phyloP scores from a whole-genome alignment of 2,113 vertebrate species.

The Pseudolaguvia tuberculata region DNA sequence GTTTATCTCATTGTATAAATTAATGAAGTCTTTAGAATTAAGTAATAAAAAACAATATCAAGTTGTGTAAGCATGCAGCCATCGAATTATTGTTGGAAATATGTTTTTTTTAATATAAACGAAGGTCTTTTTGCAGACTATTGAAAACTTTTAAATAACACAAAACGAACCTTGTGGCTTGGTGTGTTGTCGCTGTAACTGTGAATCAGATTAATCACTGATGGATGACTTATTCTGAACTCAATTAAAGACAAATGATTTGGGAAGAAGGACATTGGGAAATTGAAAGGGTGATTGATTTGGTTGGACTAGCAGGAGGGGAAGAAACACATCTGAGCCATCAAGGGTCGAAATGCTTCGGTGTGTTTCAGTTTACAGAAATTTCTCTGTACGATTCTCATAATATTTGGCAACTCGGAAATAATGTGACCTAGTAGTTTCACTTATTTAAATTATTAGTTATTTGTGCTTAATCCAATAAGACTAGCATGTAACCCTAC shows the following conservation, averaged over 20 bases:
- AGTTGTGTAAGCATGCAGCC: neutral
- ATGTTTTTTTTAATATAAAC: neutral
- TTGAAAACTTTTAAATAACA: slow-evolving; percentile 8
- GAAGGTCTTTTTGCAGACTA: slow-evolving; percentile 9
- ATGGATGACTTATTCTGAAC: slow-evolving; percentile 73
- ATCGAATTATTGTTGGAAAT: slow-evolving; percentile 26
- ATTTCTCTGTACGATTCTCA: too few relatives aligned
- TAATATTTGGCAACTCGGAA: too few relatives aligned
- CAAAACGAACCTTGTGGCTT: slow-evolving; percentile 30
- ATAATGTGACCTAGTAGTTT: too few relatives aligned
- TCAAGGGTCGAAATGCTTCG: slow-evolving; percentile 50
- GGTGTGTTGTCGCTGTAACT: slow-evolving; percentile 51
- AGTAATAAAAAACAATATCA: neutral
- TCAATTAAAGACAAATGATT: slow-evolving; percentile 76
- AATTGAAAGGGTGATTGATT: slow-evolving; percentile 70
- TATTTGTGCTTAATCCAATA: too few relatives aligned
- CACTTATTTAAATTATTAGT: too few relatives aligned
- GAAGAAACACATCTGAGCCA: slow-evolving; percentile 65
- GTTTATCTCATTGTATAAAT: neutral
- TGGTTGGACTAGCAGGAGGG: slow-evolving; percentile 58
- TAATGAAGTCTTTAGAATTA: neutral
- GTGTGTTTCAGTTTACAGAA: too few relatives aligned
- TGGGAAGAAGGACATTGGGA: slow-evolving; percentile 60
- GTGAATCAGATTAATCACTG: slow-evolving; percentile 72
- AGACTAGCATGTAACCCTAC: neutral